These are phyloP conservation scores for Zophobas morio DNA, from an alignment of 1,140 invertebrate species.

Conservation along the genomic window DNA sequence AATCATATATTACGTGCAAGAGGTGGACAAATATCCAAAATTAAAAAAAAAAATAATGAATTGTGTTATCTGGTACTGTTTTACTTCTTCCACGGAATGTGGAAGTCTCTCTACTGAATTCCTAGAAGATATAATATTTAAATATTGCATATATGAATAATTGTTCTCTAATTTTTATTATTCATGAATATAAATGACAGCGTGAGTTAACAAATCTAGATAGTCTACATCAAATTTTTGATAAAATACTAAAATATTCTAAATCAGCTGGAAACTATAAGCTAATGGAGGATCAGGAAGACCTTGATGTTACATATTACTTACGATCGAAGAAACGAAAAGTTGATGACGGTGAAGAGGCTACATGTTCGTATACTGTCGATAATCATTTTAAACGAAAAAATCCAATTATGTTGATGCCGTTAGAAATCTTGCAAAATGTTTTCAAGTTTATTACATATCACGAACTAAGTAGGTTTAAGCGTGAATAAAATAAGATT, in stretches of 20 bases:
- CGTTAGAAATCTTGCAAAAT: slow-evolving; percentile 57
- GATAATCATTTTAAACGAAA: slow-evolving; percentile 52
- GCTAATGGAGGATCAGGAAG: slow-evolving; percentile 28
- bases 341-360: slow-evolving; percentile 16
- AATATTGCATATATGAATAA: too few species aligned
- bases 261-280: slow-evolving; percentile 12
- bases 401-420: slow-evolving; percentile 59
- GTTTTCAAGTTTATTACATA: slow-evolving; percentile 59
- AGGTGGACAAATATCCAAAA: too few species aligned
- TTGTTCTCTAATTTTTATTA: too few species aligned
- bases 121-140: too few species aligned
- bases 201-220: not conserved
- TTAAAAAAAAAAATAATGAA: too few species aligned
- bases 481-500: not conserved
- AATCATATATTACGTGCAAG: too few species aligned
- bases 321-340: slow-evolving; percentile 37
- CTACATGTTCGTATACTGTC: slow-evolving; percentile 13
- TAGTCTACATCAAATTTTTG: slow-evolving; percentile 14
- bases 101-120: too few species aligned
- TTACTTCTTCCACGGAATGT: too few species aligned
- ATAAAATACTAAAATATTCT: slow-evolving; percentile 12
- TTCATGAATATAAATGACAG: too few species aligned
- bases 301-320: slow-evolving; percentile 13
- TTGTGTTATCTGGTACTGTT: too few species aligned
- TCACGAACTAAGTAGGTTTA: slow-evolving; percentile 57